Base-by-base conservation (phyloP, 2,797 vertebrate genomes). In the Hozukius guyotensis region DNA sequence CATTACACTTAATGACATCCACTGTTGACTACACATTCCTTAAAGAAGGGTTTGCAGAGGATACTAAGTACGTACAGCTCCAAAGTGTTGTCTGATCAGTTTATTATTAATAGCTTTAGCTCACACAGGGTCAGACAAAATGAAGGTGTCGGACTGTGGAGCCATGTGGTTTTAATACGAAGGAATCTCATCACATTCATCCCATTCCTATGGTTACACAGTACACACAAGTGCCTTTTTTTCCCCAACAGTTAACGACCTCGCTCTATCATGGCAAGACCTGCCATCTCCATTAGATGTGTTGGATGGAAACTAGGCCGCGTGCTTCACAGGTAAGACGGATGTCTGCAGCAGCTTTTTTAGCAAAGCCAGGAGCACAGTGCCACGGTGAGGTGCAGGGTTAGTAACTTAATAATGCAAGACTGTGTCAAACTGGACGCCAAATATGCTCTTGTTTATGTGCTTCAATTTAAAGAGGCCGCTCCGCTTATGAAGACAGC, bases 171-270 rank as follows among this genome's bases (percentile, higher is more conserved):
- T 88, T 89, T 75, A 81, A 83, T 84, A 82, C 74, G 24, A 82
- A 76, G n/a, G 66, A 79, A 87, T 80, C 29, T 34, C 78, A 78
- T 86, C 27, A 8, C 70, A 85, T 87, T 89, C 68, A 70, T 79
- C 38, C 20, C 12, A 56, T 89, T 89, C 83, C 88, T 72, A 86
- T 89, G 87, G 89, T 75, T 46, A 90, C 86, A 12, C n/a, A 34
- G 68, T 75, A 88, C 84, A 92, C 73, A 80, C 6, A 0, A 18
- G 53, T 4, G 0, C 24, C 6, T 60, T 74, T 62, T 71, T 75
- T 29, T 27, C 10, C 59, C 53, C 18, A 31, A 53, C 29, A 55
- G 25, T 77, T 62, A 75, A 82, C 32, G 29, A 32, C 66, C 65
- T 86, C 29, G 12, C 42, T 76, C 20, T 49, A 72, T 73, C 75